Evolutionary conservation across 2,797 vertebrate genomes (phyloP), one percentile per base, ranked within the genome.

Genomic region (Myripristis jacobus): DNA sequence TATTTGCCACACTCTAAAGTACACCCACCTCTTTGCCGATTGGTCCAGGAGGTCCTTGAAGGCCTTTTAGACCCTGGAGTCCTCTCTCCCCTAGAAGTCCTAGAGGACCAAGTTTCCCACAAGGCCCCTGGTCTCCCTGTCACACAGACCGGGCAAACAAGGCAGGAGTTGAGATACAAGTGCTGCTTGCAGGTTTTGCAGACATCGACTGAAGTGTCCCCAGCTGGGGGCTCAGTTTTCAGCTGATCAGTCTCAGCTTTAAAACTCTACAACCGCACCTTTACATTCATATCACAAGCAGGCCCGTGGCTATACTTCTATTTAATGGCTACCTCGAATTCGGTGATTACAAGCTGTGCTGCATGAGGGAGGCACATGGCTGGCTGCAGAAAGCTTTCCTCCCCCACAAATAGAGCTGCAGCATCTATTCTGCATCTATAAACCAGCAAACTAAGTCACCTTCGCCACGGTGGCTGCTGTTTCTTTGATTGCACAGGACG

Each of bases 41-140:
- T 48, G 58, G 81, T 16, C 96, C 96, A 0, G 6, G 13, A 1
- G 66, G 77, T 47, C 96, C 96, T 60, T 82, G 83, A 6, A 73
- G 74, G 31, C 96, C 96, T 78, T 94, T 92, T 0, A 0, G 73
- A 1, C 96, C 96, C 0, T 6, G 74, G 24, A 79, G 22, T 78
- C 96, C 89, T 9, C 83, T 58, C 21, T 92, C 82, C 87, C 96
- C 15, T 47, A 79, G 66, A 1, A 29, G 9, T 36, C 95, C 66
- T 5, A 73, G 16, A 34, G 80, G 0, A 88, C 96, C 88, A 0
- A 31, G 50, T 47, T 74, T 80, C 87, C 96, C 84, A 83, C 66
- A 81, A 9, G 67, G 11, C 27, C 95, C 95, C 6, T 18, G 19
- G 57, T 94, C 92, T 10, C 94, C 95, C 95, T 95, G 81, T 57